These are phyloP conservation scores for Nixonia krombeini DNA, from an alignment of 1,140 invertebrate species.

Conservation along the genomic window DNA sequence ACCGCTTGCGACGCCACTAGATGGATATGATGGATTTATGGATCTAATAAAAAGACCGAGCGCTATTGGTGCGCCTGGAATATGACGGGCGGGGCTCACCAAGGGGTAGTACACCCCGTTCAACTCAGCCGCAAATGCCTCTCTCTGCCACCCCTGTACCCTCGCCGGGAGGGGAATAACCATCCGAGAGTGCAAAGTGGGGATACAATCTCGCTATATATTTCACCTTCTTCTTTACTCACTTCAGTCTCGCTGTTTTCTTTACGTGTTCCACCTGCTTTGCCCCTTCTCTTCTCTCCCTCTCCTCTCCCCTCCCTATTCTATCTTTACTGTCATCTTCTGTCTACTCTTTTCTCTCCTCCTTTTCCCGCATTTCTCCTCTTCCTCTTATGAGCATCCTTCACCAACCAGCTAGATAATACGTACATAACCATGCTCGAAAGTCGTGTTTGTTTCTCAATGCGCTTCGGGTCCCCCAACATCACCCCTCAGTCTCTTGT, in stretches of 20 bases:
- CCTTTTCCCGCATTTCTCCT: slow-evolving; percentile 32
- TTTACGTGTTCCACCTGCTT: no score
- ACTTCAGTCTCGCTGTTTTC: slow-evolving; percentile 15
- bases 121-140: slow-evolving; percentile 62
- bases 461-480: no score
- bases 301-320: slow-evolving; percentile 22
- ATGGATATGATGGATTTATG: slow-evolving; percentile 75
- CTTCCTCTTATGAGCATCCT: slow-evolving; percentile 22
- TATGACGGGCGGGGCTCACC: slow-evolving; percentile 71
- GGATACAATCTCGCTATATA: slow-evolving; percentile 46
- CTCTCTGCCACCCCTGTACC: slow-evolving; percentile 50
- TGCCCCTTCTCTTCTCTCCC: slow-evolving; percentile 28
- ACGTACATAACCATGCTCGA: not conserved
- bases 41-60: slow-evolving; percentile 72
- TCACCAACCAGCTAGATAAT: slow-evolving; percentile 10
- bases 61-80: slow-evolving; percentile 69
- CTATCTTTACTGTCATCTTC: slow-evolving; percentile 22
- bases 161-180: slow-evolving; percentile 48
- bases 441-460: slow-evolving; percentile 1
- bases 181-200: slow-evolving; percentile 42
- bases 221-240: slow-evolving; percentile 48
- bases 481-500: no score
- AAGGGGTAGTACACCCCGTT: slow-evolving; percentile 60
- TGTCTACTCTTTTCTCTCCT: slow-evolving; percentile 15
- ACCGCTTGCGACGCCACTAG: slow-evolving; percentile 42